These are phyloP conservation scores for Semotilus atromaculatus DNA, from an alignment of 2,797 vertebrate species.

Conservation along the genomic window DNA sequence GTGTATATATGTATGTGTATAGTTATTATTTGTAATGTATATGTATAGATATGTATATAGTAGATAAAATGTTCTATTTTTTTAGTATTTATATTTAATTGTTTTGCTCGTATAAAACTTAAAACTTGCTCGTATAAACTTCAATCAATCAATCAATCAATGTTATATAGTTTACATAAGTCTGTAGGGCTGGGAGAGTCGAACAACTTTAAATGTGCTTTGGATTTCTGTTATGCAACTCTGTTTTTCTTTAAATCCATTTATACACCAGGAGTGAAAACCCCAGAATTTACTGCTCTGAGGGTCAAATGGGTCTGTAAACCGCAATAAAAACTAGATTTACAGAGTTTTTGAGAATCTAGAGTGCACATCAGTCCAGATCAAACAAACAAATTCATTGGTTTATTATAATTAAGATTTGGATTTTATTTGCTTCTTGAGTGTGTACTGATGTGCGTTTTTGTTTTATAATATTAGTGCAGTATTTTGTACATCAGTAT, in stretches of 20 bases:
- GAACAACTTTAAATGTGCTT: neutral
- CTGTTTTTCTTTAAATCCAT: neutral
- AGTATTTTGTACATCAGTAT: neutral
- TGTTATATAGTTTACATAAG: neutral
- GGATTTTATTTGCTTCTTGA: neutral
- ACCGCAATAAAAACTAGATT: neutral
- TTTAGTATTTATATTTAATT: too few species aligned
- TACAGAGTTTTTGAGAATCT: too few species aligned
- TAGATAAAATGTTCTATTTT: too few species aligned
- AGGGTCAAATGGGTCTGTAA: neutral
- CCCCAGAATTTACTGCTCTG: neutral
- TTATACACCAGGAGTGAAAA: neutral
- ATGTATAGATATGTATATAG: too few species aligned
- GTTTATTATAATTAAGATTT: neutral
- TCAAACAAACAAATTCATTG: neutral
- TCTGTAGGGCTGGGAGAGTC: neutral
- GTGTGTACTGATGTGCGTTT: too few species aligned
- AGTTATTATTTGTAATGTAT: too few species aligned
- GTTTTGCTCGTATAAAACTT: too few species aligned
- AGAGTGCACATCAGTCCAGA: neutral
- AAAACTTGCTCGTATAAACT: too few species aligned
- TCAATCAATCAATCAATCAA: too few species aligned
- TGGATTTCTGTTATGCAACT: neutral
- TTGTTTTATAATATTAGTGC: neutral
- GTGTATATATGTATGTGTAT: too few species aligned